Conservation (phyloP, 2,888 invertebrate genomes). For the Erannis defoliaria region DNA sequence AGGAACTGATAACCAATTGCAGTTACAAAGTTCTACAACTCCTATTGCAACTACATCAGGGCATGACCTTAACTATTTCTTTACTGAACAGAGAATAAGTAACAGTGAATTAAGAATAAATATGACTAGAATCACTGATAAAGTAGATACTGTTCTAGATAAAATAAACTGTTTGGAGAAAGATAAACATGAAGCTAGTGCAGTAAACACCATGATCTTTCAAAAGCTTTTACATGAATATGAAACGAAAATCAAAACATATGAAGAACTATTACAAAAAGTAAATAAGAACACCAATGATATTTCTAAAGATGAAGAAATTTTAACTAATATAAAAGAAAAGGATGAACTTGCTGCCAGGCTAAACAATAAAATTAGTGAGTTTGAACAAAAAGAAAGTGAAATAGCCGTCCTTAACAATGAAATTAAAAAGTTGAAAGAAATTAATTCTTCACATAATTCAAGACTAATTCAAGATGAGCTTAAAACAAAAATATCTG, state of each 20-base stretch:
- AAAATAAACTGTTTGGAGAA: conserved; percentile 59
- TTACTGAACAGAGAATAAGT: conserved; percentile 75
- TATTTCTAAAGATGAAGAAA: neutral
- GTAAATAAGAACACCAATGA: conserved; percentile 45
- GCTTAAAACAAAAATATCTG: conserved; percentile 50
- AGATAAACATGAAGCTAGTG: conserved; percentile 43
- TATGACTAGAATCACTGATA: conserved; percentile 71
- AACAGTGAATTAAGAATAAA: conserved; percentile 78
- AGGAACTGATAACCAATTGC: conserved; percentile 58
- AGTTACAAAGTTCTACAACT: conserved; percentile 55
- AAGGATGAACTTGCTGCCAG: conserved; percentile 22
- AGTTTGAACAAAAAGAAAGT: conserved; percentile 55
- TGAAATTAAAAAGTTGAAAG: conserved; percentile 53
- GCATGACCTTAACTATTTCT: conserved; percentile 63
- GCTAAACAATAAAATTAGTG: conserved; percentile 49
- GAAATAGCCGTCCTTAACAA: conserved; percentile 55
- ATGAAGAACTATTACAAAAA: conserved; percentile 68
- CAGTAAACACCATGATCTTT: conserved; percentile 63
- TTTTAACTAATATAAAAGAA: conserved; percentile 13
- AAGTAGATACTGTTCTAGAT: conserved; percentile 66
- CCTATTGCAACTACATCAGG: conserved; percentile 48
- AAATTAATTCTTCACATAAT: conserved; percentile 40
- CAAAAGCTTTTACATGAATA: conserved; percentile 74
- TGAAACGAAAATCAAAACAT: conserved; percentile 75
- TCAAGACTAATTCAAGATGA: conserved; percentile 43